A percentile compares a stretch with the other conserved stretches of the same genome.
These are phyloP conservation scores for Conus canariensis DNA, from an alignment of 2,888 invertebrate genomes.

Conservation along the genomic window DNA sequence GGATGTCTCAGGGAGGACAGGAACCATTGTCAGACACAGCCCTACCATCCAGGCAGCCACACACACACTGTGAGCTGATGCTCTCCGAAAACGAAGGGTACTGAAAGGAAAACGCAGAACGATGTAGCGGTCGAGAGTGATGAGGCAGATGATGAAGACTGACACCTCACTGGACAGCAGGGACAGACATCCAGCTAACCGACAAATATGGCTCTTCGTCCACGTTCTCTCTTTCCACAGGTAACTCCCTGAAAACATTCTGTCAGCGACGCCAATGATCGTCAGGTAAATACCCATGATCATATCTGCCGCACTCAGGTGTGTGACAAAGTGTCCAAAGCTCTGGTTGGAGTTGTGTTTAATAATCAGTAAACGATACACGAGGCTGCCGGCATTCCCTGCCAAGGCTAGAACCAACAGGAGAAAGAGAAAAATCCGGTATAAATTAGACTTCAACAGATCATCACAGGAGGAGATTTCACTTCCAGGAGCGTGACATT, in stretches of 20 bases:
- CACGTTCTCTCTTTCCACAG: not conserved
- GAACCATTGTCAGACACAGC: not conserved
- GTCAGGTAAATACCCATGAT: slow-evolving; percentile 13
- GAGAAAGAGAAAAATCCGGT: slow-evolving; percentile 53
- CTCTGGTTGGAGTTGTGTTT: not conserved
- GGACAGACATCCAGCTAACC: not conserved
- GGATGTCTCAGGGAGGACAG: not conserved
- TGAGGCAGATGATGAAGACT: slow-evolving; percentile 20
- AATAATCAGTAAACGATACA: slow-evolving; percentile 39
- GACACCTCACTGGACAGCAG: slow-evolving; percentile 23
- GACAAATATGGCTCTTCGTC: not conserved
- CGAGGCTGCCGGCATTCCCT: slow-evolving; percentile 53
- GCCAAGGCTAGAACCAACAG: slow-evolving; percentile 51
- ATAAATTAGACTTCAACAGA: slow-evolving; percentile 52
- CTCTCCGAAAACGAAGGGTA: not conserved
- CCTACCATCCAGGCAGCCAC: not conserved
- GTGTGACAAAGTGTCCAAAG: not conserved
- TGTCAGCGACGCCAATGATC: not conserved
- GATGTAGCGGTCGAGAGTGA: slow-evolving; percentile 23
- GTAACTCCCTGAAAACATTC: not conserved
- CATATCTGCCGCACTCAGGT: not conserved
- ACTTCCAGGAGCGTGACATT: slow-evolving; percentile 50
- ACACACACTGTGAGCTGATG: not conserved
- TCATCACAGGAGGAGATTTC: slow-evolving; percentile 59
- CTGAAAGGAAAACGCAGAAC: slow-evolving; percentile 19